These are phyloP conservation scores for Coregonus suidteri DNA, from an alignment of 2,797 vertebrate species.

Conservation along the genomic window DNA sequence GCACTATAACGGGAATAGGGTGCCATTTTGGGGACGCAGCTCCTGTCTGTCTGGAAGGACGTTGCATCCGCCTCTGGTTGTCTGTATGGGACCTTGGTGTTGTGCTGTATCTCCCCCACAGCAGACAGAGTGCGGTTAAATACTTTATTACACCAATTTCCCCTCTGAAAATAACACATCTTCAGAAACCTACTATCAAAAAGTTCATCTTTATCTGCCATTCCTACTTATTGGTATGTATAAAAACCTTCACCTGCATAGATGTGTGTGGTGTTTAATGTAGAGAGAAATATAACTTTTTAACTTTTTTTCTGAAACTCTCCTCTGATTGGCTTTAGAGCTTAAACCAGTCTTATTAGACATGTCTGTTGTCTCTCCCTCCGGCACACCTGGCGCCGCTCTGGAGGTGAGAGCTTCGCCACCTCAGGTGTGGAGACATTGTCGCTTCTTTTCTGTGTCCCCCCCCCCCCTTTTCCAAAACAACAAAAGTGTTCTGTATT, in stretches of 20 bases:
- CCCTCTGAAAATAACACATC: neutral
- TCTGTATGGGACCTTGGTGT: neutral
- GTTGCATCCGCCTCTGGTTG: neutral
- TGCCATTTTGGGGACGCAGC: neutral
- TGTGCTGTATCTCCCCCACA: neutral
- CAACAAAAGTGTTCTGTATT: conserved; percentile 30
- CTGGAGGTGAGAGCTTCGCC: conserved; percentile 70
- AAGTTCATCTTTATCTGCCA: neutral
- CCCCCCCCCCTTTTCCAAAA: conserved; percentile 23
- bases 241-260: neutral
- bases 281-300: neutral
- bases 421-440: conserved; percentile 71
- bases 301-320: neutral
- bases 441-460: conserved; percentile 54
- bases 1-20: neutral
- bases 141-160: neutral
- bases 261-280: neutral
- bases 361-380: conserved; percentile 63
- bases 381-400: conserved; percentile 69
- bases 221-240: neutral
- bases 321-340: conserved; percentile 12
- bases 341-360: conserved; percentile 51
- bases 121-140: neutral
- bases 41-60: neutral
- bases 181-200: neutral